Percentiles rank a stretch among this genome's conserved stretches.
These are phyloP conservation scores for Drosophila nebulosa DNA, from an alignment of 1,140 invertebrate genomes.

Conservation along the genomic window DNA sequence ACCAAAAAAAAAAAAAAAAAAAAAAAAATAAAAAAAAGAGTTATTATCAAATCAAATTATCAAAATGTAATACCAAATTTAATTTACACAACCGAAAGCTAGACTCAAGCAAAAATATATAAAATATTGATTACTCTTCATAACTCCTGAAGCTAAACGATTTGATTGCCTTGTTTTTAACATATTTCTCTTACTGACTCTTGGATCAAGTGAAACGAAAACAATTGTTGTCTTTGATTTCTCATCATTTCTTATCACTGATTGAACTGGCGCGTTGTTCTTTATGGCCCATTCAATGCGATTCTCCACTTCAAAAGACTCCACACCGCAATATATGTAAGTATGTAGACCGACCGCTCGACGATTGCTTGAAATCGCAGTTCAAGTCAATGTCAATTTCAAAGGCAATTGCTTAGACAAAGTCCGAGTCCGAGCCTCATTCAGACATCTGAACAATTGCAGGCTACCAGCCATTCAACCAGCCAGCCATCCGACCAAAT, in stretches of 20 bases:
- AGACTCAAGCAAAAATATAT: no score
- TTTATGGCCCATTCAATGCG: not conserved
- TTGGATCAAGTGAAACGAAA: no score
- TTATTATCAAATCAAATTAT: not conserved
- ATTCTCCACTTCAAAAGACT: not conserved
- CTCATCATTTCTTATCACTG: not conserved
- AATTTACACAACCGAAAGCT: not conserved
- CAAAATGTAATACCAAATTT: not conserved
- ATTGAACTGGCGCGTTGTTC: not conserved
- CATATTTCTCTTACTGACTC: no score
- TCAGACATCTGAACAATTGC: slow-evolving; percentile 56
- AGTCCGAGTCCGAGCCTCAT: slow-evolving; percentile 27
- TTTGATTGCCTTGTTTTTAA: no score
- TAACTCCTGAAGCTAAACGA: no score
- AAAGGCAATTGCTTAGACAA: slow-evolving; percentile 33
- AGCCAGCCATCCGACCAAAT: slow-evolving; percentile 9
- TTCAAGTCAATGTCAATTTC: slow-evolving; percentile 44
- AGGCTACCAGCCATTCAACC: not conserved
- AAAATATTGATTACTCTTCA: no score
- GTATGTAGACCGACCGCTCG: no score
- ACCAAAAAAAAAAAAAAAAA: not conserved
- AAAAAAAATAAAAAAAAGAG: no score
- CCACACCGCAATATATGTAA: slow-evolving; percentile 5
- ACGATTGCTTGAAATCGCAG: slow-evolving; percentile 33
- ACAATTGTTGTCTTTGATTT: no score